phyloP scores from a whole-genome alignment of 2,888 invertebrate species.

The Keiferia lycopersicella region DNA sequence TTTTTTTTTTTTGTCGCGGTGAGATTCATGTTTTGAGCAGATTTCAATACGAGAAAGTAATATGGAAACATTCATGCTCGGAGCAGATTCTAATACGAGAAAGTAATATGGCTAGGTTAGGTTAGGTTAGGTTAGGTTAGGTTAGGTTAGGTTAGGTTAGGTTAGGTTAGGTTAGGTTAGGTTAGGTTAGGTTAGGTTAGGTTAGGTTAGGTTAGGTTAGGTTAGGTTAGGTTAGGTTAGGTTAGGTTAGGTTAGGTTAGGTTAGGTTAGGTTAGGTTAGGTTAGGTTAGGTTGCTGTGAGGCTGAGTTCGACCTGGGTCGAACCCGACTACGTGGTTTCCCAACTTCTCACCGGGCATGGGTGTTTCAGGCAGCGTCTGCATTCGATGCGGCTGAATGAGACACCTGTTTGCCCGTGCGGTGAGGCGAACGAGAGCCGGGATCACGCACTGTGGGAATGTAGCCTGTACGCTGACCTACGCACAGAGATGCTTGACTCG shows the following conservation, averaged over 20 bases:
- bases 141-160: constrained; percentile 35
- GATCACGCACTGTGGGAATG: too few relatives aligned
- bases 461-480: too few relatives aligned
- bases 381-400: too few relatives aligned
- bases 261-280: constrained; percentile 35
- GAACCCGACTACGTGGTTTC: too few relatives aligned
- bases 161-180: constrained; percentile 34
- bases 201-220: constrained; percentile 34
- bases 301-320: too few relatives aligned
- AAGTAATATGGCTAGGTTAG: constrained; percentile 33
- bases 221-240: constrained; percentile 35
- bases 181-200: constrained; percentile 33
- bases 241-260: constrained; percentile 36
- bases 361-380: too few relatives aligned
- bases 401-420: too few relatives aligned
- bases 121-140: constrained; percentile 35
- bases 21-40: too few relatives aligned
- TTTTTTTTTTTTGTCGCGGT: too few relatives aligned
- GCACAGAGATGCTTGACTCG: too few relatives aligned
- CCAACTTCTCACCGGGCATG: too few relatives aligned
- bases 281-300: constrained; percentile 34
- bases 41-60: not conserved
- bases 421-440: too few relatives aligned
- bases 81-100: not conserved
- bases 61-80: not conserved